Base-by-base conservation (phyloP, 2,888 invertebrate species). In the Chrysolina oricalcia region DNA sequence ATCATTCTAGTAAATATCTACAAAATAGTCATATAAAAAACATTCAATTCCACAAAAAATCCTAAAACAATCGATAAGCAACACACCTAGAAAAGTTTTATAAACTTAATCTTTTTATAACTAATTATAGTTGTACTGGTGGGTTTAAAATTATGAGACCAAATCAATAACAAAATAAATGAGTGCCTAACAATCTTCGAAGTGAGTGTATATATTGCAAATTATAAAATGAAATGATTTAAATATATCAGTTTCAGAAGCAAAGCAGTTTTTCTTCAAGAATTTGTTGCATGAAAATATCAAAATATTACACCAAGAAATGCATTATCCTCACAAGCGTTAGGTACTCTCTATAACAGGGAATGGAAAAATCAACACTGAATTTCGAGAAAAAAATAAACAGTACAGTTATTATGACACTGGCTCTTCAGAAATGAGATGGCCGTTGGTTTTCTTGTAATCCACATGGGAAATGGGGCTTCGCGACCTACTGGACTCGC, bases 361-460 rank as follows among this genome's bases (percentile, higher is more conserved):
- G 66, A 66, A 66, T 66, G 46, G 48, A 66, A 66, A 27, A 66
- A 66, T 46, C 19, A 40, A 48, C 35, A 23, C 23, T 48, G 48
- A 41, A 66, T 27, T 48, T 27, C 17, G 8, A 50, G n/a, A 43
- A 40, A 46, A 40, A 66, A 21, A 46, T 23, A 8, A 46, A 66
- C 66, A 8, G 17, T 64, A 50, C 63, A 71, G 43, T 62, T 43
- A 62, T 70, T 70, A 70, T 21, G 48, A 23, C 27, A 73, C 66
- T 11, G 75, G 65, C 48, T 73, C 67, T 19, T 15, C 46, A n/a
- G 56, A 41, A 27, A 86, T 82, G 35, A 83, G 79, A 70, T 84
- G 85, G 63, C 87, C 87, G 71, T 87, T 87, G n/a, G 84, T 85
- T 74, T 86, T 83, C 13, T 83, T 76, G 74, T 83, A 86, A 78